Evolutionary conservation across 2,113 vertebrate genomes (phyloP), one percentile per base, ranked within the genome.

Genomic region (Gambusia holbrooki): DNA sequence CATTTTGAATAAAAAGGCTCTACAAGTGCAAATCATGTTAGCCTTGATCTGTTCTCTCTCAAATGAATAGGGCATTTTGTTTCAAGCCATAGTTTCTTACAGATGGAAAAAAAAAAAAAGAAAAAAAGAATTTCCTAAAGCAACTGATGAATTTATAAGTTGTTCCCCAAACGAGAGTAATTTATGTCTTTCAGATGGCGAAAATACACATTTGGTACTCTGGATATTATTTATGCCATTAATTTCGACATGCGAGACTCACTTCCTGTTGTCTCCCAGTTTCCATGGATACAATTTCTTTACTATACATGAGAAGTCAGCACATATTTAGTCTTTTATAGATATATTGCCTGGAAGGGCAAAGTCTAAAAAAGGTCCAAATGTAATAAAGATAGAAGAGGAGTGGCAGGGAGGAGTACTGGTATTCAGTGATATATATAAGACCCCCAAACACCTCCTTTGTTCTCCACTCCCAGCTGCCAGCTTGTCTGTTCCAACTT

Each of bases 281-380:
- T 71, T 28, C 71, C 45, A 77, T 54, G 45, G 35, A 64, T 63
- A 73, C 22, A 73, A 29, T 4, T 81, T 2, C 69, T 76, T 80
- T 66, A 71, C 27, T 68, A 64, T 19, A 40, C 40, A 58, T n/a
- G 67, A 79, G 58, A 65, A 28, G 37, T 54, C 45, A 22, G 33
- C 66, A 54, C 42, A 72, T 63, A 22, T 30, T 79, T 69, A 66
- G 51, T 13, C 19, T n/a, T 81, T 62, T 75, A 29, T 80, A 8
- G 19, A 54, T 71, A 33, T 15, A 27, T 65, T 62, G 10, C 40
- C 9, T 40, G 1, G 62, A 68, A 10, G n/a, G 75, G 72, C 90
- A 90, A 84, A 89, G 89, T 92, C 84, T 74, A 66, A 61, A 61
- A 85, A 88, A 90, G 84, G 80, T 90, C 62, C 76, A 64, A 76